Conservation (phyloP, 2,888 invertebrate genomes). For the Monopis laevigella region DNA sequence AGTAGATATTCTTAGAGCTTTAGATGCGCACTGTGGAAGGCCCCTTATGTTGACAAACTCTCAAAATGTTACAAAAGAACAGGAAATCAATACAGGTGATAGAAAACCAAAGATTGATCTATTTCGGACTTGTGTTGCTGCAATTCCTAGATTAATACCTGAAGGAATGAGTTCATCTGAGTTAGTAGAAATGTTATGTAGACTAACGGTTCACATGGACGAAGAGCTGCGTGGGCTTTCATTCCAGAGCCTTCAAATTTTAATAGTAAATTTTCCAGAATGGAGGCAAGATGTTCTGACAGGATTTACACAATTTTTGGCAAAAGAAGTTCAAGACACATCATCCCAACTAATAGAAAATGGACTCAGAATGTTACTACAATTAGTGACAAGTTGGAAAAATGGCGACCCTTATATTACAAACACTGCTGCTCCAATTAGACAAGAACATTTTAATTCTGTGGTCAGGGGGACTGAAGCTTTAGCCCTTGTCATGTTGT, state of each 20-base stretch:
- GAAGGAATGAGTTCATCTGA: conserved; percentile 97
- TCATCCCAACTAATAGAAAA: conserved; percentile 92
- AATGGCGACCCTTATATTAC: conserved; percentile 71
- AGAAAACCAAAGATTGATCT: conserved; percentile 97
- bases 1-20: conserved; percentile 91
- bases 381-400: conserved; percentile 93
- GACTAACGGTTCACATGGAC: conserved; percentile 98
- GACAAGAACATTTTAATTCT: conserved; percentile 74
- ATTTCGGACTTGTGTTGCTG: conserved; percentile 97
- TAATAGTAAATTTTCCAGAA: conserved; percentile 95
- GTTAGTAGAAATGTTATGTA: conserved; percentile 90
- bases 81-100: conserved; percentile 94
- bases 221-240: conserved; percentile 95
- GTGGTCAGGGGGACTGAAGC: conserved; percentile 94
- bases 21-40: conserved; percentile 96
- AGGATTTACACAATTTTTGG: conserved; percentile 94
- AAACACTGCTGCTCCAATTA: conserved; percentile 35
- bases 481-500: conserved; percentile 92
- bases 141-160: conserved; percentile 96
- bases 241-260: conserved; percentile 93
- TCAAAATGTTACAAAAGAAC: conserved; percentile 95
- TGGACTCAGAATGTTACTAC: conserved; percentile 90
- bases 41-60: conserved; percentile 96
- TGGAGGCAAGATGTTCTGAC: conserved; percentile 97
- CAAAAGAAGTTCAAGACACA: conserved; percentile 91